Evolutionary conservation across 1,140 invertebrate genomes (phyloP).

Genomic region (Chymomyza costata): DNA sequence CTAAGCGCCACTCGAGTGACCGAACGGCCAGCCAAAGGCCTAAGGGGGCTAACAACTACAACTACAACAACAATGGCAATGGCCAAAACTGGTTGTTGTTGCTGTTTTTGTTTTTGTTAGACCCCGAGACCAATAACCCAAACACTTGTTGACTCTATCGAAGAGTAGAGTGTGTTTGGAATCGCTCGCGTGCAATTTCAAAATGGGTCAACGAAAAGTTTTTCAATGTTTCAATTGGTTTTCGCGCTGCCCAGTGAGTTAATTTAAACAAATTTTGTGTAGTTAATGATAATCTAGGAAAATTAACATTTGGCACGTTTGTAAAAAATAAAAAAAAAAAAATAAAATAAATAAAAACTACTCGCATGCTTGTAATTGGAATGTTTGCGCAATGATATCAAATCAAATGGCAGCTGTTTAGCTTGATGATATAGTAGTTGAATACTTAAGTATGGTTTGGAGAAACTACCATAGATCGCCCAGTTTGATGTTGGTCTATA

Average conservation of each 20-base stretch:
- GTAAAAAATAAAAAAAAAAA: too few species aligned
- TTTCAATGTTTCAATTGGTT: conserved; percentile 51
- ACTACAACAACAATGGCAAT: conserved; percentile 13
- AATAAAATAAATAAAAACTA: too few species aligned
- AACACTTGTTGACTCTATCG: conserved; percentile 61
- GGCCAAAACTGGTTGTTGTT: conserved; percentile 25
- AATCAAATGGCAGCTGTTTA: too few species aligned
- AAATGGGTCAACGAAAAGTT: conserved; percentile 55
- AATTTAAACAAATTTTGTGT: conserved; percentile 12
- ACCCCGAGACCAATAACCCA: conserved; percentile 37
- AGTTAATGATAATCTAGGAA: conserved; percentile 54
- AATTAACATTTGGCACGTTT: conserved; percentile 54
- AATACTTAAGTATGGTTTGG: too few species aligned
- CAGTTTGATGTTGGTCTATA: too few species aligned
- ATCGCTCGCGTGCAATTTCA: conserved; percentile 53
- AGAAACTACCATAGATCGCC: too few species aligned
- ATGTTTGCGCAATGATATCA: too few species aligned
- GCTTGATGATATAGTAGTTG: too few species aligned
- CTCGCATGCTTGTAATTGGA: too few species aligned
- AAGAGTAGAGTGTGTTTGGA: conserved; percentile 38
- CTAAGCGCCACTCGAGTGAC: conserved; percentile 62
- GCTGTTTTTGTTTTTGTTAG: conserved; percentile 6
- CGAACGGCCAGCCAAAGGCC: conserved; percentile 34
- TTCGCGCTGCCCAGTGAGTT: conserved; percentile 14
- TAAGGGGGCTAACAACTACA: too few species aligned